These are phyloP conservation scores for Tympanoctomys barrerae DNA, from an alignment of 2,797 vertebrate genomes.

Conservation along the genomic window DNA sequence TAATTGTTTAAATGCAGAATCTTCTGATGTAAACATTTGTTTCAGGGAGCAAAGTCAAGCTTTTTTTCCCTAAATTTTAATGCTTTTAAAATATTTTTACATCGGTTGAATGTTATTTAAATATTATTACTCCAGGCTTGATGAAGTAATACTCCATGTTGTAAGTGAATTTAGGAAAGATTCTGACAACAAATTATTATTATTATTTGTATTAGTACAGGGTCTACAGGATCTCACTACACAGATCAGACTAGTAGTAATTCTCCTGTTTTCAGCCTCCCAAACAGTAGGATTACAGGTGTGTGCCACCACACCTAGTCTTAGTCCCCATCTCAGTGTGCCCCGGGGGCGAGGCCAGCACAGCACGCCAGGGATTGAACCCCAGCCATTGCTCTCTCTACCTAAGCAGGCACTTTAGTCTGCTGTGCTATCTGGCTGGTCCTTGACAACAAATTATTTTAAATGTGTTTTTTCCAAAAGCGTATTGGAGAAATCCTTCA, in stretches of 20 bases:
- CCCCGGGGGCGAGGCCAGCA: no score
- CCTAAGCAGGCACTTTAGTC: no score
- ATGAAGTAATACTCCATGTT: not conserved
- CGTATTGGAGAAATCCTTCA: not conserved
- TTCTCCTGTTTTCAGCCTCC: no score
- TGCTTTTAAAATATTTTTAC: not conserved
- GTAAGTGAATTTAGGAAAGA: not conserved
- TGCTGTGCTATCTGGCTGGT: no score
- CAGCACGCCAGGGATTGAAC: no score
- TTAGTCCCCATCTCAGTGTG: no score
- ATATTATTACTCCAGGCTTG: not conserved
- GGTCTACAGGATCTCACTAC: no score
- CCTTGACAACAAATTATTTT: not conserved
- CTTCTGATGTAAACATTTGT: not conserved
- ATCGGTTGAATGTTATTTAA: not conserved
- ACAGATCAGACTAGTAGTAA: no score
- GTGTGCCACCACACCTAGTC: no score
- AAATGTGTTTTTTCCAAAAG: not conserved
- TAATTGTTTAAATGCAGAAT: not conserved
- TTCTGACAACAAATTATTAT: not conserved
- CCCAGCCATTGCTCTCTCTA: no score
- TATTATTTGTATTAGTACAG: no score
- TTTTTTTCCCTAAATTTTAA: slow-evolving; percentile 46
- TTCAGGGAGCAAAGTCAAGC: not conserved
- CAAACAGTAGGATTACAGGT: no score